phyloP scores from a whole-genome alignment of 2,113 vertebrate species.

The Bubo blakistoni region DNA sequence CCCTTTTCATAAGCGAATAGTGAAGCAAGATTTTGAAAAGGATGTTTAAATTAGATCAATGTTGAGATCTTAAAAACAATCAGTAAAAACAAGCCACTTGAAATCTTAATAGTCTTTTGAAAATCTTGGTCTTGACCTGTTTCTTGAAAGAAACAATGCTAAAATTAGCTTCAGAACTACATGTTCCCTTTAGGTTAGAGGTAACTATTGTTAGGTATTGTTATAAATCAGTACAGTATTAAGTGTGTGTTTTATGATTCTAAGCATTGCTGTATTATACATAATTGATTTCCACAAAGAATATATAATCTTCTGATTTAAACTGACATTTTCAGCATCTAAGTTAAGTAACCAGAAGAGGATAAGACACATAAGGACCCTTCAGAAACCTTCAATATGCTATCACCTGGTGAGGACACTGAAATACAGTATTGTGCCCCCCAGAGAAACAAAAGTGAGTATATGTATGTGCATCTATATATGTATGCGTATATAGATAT shows the following conservation, averaged over 20 bases:
- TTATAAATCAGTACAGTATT: neutral
- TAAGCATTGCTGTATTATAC: neutral
- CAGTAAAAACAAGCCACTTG: neutral
- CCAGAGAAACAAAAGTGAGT: neutral
- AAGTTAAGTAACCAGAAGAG: neutral
- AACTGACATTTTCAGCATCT: neutral
- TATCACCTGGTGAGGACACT: neutral
- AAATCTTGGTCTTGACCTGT: neutral
- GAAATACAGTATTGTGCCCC: neutral
- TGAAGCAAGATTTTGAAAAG: neutral
- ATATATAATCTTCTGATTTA: neutral
- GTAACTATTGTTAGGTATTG: neutral
- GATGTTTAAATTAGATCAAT: neutral
- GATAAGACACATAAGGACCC: neutral
- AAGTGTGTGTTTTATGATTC: neutral
- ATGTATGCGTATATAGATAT: rapidly evolving
- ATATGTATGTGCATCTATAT: neutral
- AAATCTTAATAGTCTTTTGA: neutral
- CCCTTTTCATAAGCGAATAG: rapidly evolving
- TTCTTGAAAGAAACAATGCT: neutral
- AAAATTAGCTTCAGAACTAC: neutral
- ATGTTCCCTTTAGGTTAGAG: neutral
- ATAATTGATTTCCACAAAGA: neutral
- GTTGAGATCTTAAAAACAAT: neutral
- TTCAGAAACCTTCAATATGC: neutral